Base-by-base conservation (phyloP, 1,140 invertebrate genomes). In the Lysiphlebus fabarum region DNA sequence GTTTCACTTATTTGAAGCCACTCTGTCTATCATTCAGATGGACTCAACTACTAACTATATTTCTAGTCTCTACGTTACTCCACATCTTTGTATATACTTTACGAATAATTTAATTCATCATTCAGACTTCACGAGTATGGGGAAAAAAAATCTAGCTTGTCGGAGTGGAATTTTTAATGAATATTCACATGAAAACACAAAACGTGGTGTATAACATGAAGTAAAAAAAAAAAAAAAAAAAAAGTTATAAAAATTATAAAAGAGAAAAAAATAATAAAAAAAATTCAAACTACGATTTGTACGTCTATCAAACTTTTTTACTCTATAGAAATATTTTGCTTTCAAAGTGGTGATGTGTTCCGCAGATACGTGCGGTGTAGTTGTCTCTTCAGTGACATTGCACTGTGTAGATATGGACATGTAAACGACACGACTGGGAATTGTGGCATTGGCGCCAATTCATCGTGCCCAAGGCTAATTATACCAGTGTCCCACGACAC, bases 401-500 rank as follows among this genome's bases (percentile, higher is more conserved):
- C 17, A 9, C 8, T 40, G 37, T 53, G 37, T 41, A 14, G 38
- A 12, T 17, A 12, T 14, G 26, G 43, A 17, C 36, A 41, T 33
- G 48, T 50, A 50, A 53, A 67, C 58, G 65, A 67, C 65, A 64
- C 61, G 57, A 48, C 53, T 66, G 65, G 68, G 65, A 71, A 57
- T 57, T 63, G 53, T 34, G 58, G 50, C 44, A 42, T 62, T 45
- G 12, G 40, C 50, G 57, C 45, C 47, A 60, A 43, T 26, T 55
- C 54, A 41, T 26, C 34, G 34, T 38, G 26, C 65, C 34, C 60
- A 6, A 53, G 65, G 44, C 64, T 71, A 71, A 71, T 71, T 71
- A 71, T 71, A 64, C 63, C 66, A 63, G 62, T 65, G 45, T 68
- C 67, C 64, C 70, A 53, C 11, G 62, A 62, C 63, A 63, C 64